Percentiles rank a stretch among this genome's conserved stretches.
These are phyloP conservation scores for Ciconia boyciana DNA, from an alignment of 2,113 vertebrate genomes.

Conservation along the genomic window DNA sequence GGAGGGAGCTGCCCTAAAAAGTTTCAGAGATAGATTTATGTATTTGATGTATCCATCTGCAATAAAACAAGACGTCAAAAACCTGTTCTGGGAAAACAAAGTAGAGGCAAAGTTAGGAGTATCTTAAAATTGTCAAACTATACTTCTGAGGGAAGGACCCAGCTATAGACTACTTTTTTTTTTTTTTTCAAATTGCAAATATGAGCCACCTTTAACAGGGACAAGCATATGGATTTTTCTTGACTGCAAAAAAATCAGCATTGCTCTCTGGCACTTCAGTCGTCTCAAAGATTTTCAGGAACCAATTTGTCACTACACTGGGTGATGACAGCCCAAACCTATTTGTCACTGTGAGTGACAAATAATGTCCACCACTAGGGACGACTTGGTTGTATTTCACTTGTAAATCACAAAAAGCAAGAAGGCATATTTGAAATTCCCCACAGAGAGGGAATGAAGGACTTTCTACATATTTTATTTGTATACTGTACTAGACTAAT, in stretches of 20 bases:
- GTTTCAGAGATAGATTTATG: not conserved
- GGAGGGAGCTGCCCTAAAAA: not conserved
- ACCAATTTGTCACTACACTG: constrained; percentile 16
- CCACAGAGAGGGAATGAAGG: not conserved
- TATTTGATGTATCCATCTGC: not conserved
- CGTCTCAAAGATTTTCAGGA: constrained; percentile 27
- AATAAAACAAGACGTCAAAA: not conserved
- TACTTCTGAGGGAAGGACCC: not conserved
- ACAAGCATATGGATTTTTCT: not conserved
- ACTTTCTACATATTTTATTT: not conserved
- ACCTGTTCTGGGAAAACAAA: not conserved
- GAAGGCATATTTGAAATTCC: not conserved
- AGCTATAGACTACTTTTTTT: not conserved
- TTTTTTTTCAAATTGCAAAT: not conserved
- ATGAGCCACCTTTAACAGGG: not conserved
- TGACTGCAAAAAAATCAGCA: not conserved
- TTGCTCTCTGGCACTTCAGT: not conserved
- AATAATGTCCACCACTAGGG: constrained; percentile 26
- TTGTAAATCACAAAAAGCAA: constrained; percentile 42
- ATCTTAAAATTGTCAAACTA: not conserved
- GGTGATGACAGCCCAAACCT: constrained; percentile 28
- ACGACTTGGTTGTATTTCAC: constrained; percentile 14
- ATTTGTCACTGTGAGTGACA: constrained; percentile 36
- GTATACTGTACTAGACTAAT: not conserved
- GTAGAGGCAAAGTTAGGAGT: not conserved